Evolutionary conservation across 1,140 invertebrate genomes (phyloP).

Genomic region (Palaemon carinicauda): DNA sequence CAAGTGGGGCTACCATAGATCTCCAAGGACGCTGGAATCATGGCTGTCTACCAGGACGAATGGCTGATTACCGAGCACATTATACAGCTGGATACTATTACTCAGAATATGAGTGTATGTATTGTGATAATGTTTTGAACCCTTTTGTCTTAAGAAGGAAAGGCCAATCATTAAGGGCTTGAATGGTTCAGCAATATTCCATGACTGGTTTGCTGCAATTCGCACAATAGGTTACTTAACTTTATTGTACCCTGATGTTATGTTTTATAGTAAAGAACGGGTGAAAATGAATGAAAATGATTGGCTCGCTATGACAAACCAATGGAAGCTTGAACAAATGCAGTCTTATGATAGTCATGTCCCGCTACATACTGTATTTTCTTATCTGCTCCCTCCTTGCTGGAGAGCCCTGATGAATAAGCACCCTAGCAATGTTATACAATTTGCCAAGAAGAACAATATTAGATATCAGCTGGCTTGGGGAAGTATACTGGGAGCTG

Average conservation of each 20-base stretch:
- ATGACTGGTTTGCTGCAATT: constrained; percentile 9
- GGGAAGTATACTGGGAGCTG: neutral
- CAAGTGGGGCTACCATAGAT: constrained; percentile 1
- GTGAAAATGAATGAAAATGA: neutral
- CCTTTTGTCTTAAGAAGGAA: neutral
- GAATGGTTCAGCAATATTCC: neutral
- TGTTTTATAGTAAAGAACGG: neutral
- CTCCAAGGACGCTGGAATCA: neutral
- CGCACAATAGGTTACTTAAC: neutral
- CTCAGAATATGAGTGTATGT: constrained; percentile 20
- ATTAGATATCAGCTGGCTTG: neutral
- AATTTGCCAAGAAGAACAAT: neutral
- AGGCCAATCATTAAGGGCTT: neutral
- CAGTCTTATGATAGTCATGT: neutral
- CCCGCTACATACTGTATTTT: neutral
- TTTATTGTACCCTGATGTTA: constrained; percentile 7
- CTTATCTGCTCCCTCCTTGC: constrained; percentile 5
- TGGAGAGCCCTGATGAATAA: neutral
- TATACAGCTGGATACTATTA: constrained; percentile 13
- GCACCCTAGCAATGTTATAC: neutral
- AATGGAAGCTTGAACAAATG: neutral
- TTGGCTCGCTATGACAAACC: neutral
- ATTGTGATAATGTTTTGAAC: constrained; percentile 3
- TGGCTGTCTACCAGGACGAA: constrained; percentile 9
- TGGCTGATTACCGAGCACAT: constrained; percentile 17